Evolutionary conservation across 2,797 vertebrate genomes (phyloP).

Genomic region (Chloroceryle inda): DNA sequence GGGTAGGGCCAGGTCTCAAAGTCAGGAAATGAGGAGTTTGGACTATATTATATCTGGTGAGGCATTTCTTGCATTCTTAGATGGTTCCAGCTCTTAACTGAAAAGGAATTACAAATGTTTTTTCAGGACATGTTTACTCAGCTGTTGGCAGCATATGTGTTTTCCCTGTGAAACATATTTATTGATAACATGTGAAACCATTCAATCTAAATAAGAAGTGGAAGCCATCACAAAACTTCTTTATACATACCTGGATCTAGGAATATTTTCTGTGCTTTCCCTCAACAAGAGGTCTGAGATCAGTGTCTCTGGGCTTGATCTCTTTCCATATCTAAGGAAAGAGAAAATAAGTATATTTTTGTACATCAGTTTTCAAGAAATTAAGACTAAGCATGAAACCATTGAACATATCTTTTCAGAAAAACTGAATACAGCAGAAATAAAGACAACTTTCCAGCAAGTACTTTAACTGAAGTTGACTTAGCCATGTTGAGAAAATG

Average conservation of each 20-base stretch:
- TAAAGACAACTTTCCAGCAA: background rate
- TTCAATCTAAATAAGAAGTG: background rate
- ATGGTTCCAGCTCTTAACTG: background rate
- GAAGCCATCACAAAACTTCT: background rate
- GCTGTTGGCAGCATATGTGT: background rate
- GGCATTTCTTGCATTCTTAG: background rate
- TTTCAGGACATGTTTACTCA: background rate
- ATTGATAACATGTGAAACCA: background rate
- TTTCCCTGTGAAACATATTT: background rate
- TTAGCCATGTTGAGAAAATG: background rate
- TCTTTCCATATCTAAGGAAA: conserved; percentile 90
- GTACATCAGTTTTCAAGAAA: background rate
- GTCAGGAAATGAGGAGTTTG: background rate
- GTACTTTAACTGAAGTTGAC: background rate
- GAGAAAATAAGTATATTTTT: background rate
- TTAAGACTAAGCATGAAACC: background rate
- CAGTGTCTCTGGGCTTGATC: conserved; percentile 88
- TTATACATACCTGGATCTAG: conserved; percentile 87
- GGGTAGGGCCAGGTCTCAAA: background rate
- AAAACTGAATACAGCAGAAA: background rate
- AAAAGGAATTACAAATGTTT: background rate
- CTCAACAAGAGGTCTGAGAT: conserved; percentile 89
- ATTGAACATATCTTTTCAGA: background rate
- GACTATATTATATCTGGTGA: background rate
- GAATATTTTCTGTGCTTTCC: conserved; percentile 89